These are phyloP conservation scores for Eledone cirrhosa DNA, from an alignment of 2,888 invertebrate species.

Conservation along the genomic window DNA sequence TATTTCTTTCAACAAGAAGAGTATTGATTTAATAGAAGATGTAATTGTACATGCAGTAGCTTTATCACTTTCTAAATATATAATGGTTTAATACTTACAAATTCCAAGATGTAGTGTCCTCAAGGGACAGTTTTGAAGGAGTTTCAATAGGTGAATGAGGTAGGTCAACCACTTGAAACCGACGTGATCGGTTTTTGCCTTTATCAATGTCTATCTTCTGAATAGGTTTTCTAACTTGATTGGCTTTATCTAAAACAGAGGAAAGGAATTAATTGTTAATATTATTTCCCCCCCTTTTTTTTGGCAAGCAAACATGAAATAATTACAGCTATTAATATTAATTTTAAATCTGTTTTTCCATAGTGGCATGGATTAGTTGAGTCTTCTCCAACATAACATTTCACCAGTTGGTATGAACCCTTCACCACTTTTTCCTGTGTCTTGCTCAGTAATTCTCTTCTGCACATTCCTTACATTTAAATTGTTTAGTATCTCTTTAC, in stretches of 20 bases:
- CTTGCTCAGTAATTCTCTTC: too few relatives aligned
- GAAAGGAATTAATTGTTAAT: not conserved
- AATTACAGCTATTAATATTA: too few relatives aligned
- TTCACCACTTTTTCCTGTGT: too few relatives aligned
- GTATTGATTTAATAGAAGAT: too few relatives aligned
- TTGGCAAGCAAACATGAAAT: not conserved
- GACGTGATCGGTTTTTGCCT: constrained; percentile 37
- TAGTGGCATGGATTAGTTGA: too few relatives aligned
- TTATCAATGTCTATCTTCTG: constrained; percentile 42
- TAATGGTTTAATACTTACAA: not conserved
- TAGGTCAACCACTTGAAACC: constrained; percentile 42
- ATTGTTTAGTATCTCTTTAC: too few relatives aligned
- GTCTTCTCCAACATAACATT: too few relatives aligned
- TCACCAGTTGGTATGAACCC: too few relatives aligned
- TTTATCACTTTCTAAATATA: not conserved
- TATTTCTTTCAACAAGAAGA: too few relatives aligned
- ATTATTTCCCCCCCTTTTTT: not conserved
- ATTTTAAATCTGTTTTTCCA: too few relatives aligned
- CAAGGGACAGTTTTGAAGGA: constrained; percentile 42
- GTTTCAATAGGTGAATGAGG: constrained; percentile 42
- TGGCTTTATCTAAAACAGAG: not conserved
- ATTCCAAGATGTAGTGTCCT: constrained; percentile 34
- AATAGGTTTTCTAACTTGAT: constrained; percentile 30
- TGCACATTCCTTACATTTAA: too few relatives aligned
- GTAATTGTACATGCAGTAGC: too few relatives aligned